Conservation (phyloP, 2,113 vertebrate species). For the Coracopsis vasa region DNA sequence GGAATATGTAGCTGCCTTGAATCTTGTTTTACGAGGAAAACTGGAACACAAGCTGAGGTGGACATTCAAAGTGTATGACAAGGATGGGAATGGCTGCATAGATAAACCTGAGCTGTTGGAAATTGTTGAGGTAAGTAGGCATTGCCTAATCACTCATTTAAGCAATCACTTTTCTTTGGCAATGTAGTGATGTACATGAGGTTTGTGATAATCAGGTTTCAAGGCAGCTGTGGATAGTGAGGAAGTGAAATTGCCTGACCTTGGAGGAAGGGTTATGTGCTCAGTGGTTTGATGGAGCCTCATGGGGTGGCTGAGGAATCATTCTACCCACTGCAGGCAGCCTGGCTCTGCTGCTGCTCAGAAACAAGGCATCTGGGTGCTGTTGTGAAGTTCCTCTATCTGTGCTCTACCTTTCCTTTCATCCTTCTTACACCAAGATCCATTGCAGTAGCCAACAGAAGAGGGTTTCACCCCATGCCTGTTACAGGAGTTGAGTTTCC, state of each 20-base stretch:
- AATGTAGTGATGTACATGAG: not conserved
- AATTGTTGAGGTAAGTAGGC: conserved; percentile 87
- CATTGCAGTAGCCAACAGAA: not conserved
- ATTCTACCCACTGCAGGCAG: accelerated
- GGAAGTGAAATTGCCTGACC: not conserved
- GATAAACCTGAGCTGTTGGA: conserved; percentile 92
- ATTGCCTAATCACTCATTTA: not conserved
- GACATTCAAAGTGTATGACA: conserved; percentile 97
- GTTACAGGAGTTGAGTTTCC: not conserved
- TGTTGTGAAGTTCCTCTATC: not conserved
- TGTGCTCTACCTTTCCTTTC: not conserved
- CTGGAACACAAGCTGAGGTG: conserved; percentile 95
- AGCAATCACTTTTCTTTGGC: conserved; percentile 21
- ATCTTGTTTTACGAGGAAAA: conserved; percentile 90
- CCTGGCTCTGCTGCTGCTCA: not conserved
- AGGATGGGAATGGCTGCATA: conserved; percentile 93
- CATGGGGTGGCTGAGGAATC: not conserved
- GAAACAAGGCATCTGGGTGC: not conserved
- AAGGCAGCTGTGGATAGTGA: not conserved
- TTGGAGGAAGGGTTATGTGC: not conserved
- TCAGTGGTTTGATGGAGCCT: not conserved
- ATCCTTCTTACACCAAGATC: too few relatives aligned
- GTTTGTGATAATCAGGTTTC: not conserved
- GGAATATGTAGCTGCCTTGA: conserved; percentile 93
- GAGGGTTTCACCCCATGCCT: not conserved